Percentiles rank a stretch among this genome's conserved stretches.
These are phyloP conservation scores for Callionymus lyra DNA, from an alignment of 2,113 vertebrate genomes.

Conservation along the genomic window DNA sequence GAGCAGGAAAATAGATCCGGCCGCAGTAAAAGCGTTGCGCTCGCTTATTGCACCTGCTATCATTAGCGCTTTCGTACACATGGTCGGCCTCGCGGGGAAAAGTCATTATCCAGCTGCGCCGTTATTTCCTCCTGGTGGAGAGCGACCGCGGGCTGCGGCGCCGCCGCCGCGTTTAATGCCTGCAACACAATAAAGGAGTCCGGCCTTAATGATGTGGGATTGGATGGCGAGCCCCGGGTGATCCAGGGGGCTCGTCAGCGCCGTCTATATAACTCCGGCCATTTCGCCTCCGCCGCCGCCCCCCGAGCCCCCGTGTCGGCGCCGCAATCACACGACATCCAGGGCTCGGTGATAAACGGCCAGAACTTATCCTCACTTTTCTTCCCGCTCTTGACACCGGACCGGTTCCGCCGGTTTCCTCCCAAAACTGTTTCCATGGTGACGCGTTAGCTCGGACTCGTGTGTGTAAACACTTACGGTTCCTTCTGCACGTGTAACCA, in stretches of 20 bases:
- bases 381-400: too few relatives aligned
- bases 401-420: too few relatives aligned
- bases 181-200: conserved; percentile 64
- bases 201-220: conserved; percentile 63
- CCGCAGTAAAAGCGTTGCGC: conserved; percentile 53
- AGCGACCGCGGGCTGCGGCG: conserved; percentile 55
- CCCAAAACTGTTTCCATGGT: too few relatives aligned
- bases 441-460: too few relatives aligned
- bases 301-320: conserved; percentile 20
- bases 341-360: too few relatives aligned
- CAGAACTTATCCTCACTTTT: too few relatives aligned
- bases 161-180: conserved; percentile 57
- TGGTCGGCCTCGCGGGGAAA: conserved; percentile 64
- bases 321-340: conserved; percentile 1
- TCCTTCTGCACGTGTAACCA: too few relatives aligned
- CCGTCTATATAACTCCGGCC: conserved; percentile 42
- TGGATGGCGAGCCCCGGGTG: conserved; percentile 56
- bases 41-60: conserved; percentile 63
- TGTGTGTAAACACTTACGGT: too few relatives aligned
- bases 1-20: conserved; percentile 62
- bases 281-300: conserved; percentile 39
- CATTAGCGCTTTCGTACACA: conserved; percentile 66
- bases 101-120: conserved; percentile 67
- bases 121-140: conserved; percentile 54
- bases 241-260: conserved; percentile 48